Evolutionary conservation across 1,140 invertebrate genomes (phyloP), one percentile per base, ranked within the genome.

Genomic region (Drosophila pseudoananassae): DNA sequence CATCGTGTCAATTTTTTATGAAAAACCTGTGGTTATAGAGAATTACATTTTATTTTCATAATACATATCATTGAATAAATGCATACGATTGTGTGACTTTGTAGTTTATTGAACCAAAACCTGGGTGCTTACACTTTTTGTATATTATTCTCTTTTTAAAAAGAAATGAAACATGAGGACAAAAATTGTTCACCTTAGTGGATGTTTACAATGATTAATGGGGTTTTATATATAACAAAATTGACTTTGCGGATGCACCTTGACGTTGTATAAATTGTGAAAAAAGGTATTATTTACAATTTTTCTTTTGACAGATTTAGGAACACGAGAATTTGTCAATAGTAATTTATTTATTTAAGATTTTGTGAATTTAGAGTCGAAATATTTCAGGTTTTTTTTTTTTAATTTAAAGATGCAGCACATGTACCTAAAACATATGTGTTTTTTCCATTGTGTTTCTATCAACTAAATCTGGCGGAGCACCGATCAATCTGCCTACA

Each of bases 131-230:
- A 68, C 61, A 68, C 33, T 54, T 68, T 68, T 33, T 27, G 33
- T 29, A 68, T 61, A 68, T 54, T 46, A 4, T 36, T 61, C 38
- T 31, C 17, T 40, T 36, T 54, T 47, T 29, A 65, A 65, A 33
- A 15, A 14, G 27, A 12, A 33, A 68, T 43, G 23, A 60, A 68
- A 38, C 29, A 17, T 15, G 63, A 54, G 65, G 9, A 63, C 63
- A 40, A 15, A 49, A 15, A 38, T 60, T 45, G 31, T 12, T 23
- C 23, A 15, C 56, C 45, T 27, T 15, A 23, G 49, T 27, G 65
- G 23, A 46, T 69, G 65, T 68, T 69, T 68, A 69, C 65, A 69
- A 55, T 68, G 27, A 54, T 47, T 68, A 9, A 15, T 36, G 20
- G 29, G 20, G 17, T 45, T 23, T 27, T 27, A 5, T 27, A 17